phyloP scores from a whole-genome alignment of 53 echinoderm and acorn worm species.

The Luidia sarsii region DNA sequence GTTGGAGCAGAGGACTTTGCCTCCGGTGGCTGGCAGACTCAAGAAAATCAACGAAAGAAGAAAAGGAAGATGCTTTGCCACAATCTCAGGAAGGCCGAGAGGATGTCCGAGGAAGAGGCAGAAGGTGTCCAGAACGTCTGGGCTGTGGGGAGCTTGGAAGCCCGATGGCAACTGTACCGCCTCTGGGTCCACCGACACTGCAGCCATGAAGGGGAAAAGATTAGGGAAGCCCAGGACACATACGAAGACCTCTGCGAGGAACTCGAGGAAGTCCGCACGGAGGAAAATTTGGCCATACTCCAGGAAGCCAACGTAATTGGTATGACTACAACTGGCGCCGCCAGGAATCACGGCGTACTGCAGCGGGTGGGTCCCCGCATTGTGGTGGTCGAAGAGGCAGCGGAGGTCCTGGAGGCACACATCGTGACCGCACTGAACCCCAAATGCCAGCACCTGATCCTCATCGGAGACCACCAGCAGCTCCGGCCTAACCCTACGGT shows the following conservation, averaged over 20 bases:
- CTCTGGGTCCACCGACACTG: conserved; percentile 45
- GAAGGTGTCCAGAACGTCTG: conserved; percentile 23
- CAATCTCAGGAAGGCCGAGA: conserved; percentile 17
- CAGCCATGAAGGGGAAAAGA: neutral
- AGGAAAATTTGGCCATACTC: conserved; percentile 63
- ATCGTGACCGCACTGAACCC: conserved; percentile 73
- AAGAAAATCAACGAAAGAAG: neutral
- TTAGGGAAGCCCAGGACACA: neutral
- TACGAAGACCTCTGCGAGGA: conserved; percentile 43
- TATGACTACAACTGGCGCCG: conserved; percentile 91
- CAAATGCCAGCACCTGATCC: conserved; percentile 79
- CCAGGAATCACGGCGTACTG: conserved; percentile 61
- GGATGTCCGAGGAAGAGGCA: conserved; percentile 63
- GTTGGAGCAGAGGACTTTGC: conserved; percentile 11
- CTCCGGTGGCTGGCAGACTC: neutral
- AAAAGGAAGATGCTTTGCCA: neutral
- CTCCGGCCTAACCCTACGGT: conserved; percentile 89
- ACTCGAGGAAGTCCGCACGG: conserved; percentile 34
- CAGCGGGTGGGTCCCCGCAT: conserved; percentile 65
- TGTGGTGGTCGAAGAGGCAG: conserved; percentile 91
- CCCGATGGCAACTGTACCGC: conserved; percentile 65
- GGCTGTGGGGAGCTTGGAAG: neutral
- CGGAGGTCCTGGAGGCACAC: conserved; percentile 91
- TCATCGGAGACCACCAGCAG: conserved; percentile 94
- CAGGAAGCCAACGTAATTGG: conserved; percentile 66